Conservation (phyloP, 2,797 vertebrate genomes). For the Tinamus major region DNA sequence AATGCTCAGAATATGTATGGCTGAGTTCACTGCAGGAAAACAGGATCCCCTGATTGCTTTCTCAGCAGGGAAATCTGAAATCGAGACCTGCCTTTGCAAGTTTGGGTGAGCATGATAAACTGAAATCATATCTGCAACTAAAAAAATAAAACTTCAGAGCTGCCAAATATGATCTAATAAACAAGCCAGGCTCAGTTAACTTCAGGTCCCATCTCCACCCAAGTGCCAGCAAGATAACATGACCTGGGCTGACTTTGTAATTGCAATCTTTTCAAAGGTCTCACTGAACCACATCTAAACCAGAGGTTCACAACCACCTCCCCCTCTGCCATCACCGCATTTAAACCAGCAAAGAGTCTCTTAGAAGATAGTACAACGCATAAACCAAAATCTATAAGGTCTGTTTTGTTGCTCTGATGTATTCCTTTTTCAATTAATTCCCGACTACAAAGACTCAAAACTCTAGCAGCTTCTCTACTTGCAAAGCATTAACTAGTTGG, state of each 20-base stretch:
- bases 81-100: slow-evolving; percentile 45
- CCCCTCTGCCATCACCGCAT: not conserved
- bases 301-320: slow-evolving; percentile 1
- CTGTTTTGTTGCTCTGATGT: not conserved
- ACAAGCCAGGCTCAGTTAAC: slow-evolving; percentile 32
- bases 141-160: slow-evolving; percentile 47
- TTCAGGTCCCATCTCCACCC: slow-evolving; percentile 53
- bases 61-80: slow-evolving; percentile 47
- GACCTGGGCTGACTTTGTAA: slow-evolving; percentile 33
- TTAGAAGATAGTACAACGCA: not conserved
- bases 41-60: not conserved
- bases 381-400: slow-evolving; percentile 16
- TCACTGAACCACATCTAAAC: slow-evolving; percentile 27
- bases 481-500: slow-evolving; percentile 1
- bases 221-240: slow-evolving; percentile 17
- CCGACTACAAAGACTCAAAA: slow-evolving; percentile 37
- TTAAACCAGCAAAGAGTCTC: slow-evolving; percentile 21
- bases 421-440: slow-evolving; percentile 45
- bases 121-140: slow-evolving; percentile 66
- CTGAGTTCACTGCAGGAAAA: slow-evolving; percentile 12
- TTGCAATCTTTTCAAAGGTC: slow-evolving; percentile 15
- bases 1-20: not conserved
- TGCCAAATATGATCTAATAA: slow-evolving; percentile 42
- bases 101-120: slow-evolving; percentile 51
- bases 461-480: slow-evolving; percentile 8